Percentiles rank a stretch among this genome's conserved stretches.
Conservation (phyloP, 2,113 vertebrate species). For the Tringa solitaria region DNA sequence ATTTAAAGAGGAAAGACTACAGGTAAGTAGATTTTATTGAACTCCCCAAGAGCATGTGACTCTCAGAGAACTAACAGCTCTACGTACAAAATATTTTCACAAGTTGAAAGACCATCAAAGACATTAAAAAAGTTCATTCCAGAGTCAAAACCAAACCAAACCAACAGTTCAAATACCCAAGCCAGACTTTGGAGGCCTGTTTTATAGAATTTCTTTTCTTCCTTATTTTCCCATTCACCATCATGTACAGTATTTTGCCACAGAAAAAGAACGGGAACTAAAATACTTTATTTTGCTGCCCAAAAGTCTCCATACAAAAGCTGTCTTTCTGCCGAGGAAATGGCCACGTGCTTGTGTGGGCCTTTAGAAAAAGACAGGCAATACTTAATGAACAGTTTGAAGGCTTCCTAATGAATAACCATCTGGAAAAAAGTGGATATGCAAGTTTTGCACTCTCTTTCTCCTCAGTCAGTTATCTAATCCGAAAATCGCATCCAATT, state of each 20-base stretch:
- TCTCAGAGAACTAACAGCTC: background rate
- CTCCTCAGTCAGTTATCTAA: constrained; percentile 24
- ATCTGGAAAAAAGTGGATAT: background rate
- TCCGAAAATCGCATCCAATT: background rate
- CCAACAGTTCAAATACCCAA: background rate
- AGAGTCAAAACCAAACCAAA: background rate
- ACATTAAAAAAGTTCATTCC: background rate
- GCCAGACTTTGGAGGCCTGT: background rate
- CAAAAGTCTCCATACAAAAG: background rate
- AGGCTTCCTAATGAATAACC: background rate
- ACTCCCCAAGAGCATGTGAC: background rate
- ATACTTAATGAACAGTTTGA: background rate
- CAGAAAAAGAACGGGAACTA: background rate
- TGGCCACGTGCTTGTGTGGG: background rate
- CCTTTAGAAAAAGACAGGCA: background rate
- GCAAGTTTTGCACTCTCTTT: background rate
- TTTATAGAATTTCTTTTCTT: background rate
- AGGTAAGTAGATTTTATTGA: background rate
- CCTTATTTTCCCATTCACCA: background rate
- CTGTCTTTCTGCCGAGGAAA: background rate
- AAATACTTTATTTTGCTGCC: background rate
- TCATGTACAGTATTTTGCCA: background rate
- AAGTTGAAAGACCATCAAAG: background rate
- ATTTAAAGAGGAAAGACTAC: background rate
- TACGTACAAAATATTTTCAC: background rate